Conservation (phyloP, 2,113 vertebrate genomes). For the Cyanoderma ruficeps region DNA sequence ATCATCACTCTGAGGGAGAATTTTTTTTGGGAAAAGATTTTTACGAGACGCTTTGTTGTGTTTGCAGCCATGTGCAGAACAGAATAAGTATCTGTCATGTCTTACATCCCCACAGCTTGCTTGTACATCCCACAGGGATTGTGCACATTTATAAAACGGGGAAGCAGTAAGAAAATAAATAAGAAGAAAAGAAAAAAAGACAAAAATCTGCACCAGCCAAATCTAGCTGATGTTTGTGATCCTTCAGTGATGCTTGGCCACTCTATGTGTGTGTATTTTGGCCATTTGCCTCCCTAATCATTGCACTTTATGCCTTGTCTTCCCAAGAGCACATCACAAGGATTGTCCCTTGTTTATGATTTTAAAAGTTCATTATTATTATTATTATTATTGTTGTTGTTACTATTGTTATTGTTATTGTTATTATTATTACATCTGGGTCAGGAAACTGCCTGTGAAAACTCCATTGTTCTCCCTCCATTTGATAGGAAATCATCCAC, state of each 20-base stretch:
- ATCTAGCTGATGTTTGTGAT: not conserved
- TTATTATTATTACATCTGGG: not conserved
- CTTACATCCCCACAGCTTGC: not conserved
- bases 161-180: not conserved
- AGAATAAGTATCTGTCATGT: not conserved
- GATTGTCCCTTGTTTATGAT: not conserved
- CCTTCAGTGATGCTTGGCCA: not conserved
- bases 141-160: not conserved
- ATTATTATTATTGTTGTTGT: not conserved
- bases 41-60: fast-evolving
- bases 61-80: not conserved
- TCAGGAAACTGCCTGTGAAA: not conserved
- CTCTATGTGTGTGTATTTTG: not conserved
- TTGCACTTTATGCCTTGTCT: not conserved
- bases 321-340: not conserved
- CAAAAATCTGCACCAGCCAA: not conserved
- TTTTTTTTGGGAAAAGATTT: not conserved
- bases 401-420: not conserved
- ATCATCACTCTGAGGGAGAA: not conserved
- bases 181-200: not conserved
- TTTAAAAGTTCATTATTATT: not conserved
- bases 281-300: not conserved
- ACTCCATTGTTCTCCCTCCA: not conserved
- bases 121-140: not conserved
- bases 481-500: not conserved